Evolutionary conservation across 2,797 vertebrate genomes (phyloP).

Genomic region (Etheostoma perlongum): DNA sequence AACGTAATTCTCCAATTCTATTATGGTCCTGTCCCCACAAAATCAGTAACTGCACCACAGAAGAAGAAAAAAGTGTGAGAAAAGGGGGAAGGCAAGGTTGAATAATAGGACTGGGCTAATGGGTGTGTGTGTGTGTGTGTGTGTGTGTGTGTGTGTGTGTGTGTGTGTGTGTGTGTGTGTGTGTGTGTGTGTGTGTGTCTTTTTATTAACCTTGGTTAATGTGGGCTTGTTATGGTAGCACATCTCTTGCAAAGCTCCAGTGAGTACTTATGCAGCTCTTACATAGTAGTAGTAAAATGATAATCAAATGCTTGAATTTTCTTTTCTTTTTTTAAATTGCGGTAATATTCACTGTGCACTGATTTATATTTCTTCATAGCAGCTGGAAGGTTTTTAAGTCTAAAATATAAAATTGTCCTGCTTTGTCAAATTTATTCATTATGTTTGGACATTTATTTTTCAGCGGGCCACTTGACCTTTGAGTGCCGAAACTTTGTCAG

Average conservation of each 20-base stretch:
- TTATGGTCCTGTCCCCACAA: slow-evolving; percentile 49
- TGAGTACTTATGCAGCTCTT: background rate
- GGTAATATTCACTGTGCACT: background rate
- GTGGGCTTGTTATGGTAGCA: background rate
- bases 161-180: slow-evolving; percentile 10
- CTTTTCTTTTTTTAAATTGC: background rate
- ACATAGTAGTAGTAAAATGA: background rate
- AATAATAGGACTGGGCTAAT: slow-evolving; percentile 55
- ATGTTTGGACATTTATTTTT: background rate
- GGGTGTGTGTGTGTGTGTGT: slow-evolving; percentile 45
- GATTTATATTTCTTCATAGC: background rate
- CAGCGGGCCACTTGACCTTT: slow-evolving; percentile 97
- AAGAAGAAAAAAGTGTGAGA: slow-evolving; percentile 66
- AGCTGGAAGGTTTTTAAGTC: background rate
- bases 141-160: slow-evolving; percentile 20
- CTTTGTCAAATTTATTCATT: background rate
- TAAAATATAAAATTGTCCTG: background rate
- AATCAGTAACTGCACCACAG: slow-evolving; percentile 31
- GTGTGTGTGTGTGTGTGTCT: slow-evolving; percentile 13
- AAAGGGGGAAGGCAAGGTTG: slow-evolving; percentile 22
- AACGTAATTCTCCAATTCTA: slow-evolving; percentile 44
- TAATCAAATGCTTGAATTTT: too few species aligned
- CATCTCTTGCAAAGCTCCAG: background rate
- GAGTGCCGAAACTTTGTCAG: slow-evolving; percentile 98
- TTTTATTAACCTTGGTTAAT: background rate